phyloP scores from a whole-genome alignment of 2,113 vertebrate genomes.

The Ranitomeya imitator region DNA sequence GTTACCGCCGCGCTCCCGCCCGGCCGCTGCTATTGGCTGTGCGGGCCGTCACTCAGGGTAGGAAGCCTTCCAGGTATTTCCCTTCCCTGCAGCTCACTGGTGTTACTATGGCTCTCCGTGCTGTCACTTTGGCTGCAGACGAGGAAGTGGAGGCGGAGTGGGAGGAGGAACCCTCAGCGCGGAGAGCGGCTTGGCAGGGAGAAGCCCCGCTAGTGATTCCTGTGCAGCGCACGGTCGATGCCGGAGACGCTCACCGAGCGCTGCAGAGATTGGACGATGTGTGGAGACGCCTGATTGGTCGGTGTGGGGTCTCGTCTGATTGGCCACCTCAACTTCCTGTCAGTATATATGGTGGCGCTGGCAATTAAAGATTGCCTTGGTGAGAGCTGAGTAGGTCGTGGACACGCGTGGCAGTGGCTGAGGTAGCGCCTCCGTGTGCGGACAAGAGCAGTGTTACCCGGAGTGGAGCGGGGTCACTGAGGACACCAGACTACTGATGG shows the following conservation, averaged over 20 bases:
- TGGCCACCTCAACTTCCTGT: conserved; percentile 14
- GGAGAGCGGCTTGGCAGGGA: conserved; percentile 38
- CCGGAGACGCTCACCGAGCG: not conserved
- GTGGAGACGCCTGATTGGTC: conserved; percentile 11
- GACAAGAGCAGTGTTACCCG: no score
- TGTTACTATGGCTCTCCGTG: conserved; percentile 56
- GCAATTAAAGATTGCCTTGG: not conserved
- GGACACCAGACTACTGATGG: not conserved
- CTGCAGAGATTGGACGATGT: conserved; percentile 22
- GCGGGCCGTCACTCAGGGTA: conserved; percentile 23
- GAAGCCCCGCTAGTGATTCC: conserved; percentile 51
- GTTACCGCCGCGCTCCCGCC: conserved; percentile 40
- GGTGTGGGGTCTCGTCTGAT: not conserved
- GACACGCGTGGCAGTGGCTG: not conserved
- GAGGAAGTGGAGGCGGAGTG: conserved; percentile 56
- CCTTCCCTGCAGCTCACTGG: conserved; percentile 51
- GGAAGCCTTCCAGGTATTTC: conserved; percentile 58
- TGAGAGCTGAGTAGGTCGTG: no score
- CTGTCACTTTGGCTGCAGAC: conserved; percentile 58
- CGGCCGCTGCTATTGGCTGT: conserved; percentile 32
- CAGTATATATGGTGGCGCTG: conserved; percentile 2
- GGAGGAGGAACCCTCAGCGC: conserved; percentile 44
- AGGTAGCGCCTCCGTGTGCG: no score
- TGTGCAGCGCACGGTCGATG: conserved; percentile 42
- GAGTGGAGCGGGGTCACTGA: conserved; percentile 19